Evolutionary conservation across 2,113 vertebrate species (phyloP).

Genomic region (Anhinga anhinga): DNA sequence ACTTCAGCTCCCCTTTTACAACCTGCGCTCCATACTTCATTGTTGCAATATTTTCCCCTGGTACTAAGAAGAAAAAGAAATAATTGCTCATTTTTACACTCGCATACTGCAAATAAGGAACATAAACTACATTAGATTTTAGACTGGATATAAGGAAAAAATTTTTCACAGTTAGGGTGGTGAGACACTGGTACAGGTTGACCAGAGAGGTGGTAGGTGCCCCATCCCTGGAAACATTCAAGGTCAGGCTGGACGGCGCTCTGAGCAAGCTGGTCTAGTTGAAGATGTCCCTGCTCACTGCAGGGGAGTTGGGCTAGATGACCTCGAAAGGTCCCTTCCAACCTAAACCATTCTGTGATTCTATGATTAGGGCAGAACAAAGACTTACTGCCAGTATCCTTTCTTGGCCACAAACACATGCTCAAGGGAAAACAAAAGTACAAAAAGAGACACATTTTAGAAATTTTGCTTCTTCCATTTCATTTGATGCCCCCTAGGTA

Average conservation of each 20-base stretch:
- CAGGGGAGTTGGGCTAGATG: no score
- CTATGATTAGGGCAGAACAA: neutral
- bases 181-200: no score
- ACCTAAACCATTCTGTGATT: no score
- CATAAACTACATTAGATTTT: neutral
- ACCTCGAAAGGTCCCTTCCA: no score
- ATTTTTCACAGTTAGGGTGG: no score
- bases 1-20: constrained; percentile 95
- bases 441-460: neutral
- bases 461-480: neutral
- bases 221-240: no score
- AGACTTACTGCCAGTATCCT: neutral
- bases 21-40: constrained; percentile 98
- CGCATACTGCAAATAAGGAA: neutral
- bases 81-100: neutral
- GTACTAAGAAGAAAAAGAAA: constrained; percentile 76
- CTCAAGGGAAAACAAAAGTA: neutral
- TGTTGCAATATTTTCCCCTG: constrained; percentile 96
- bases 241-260: no score
- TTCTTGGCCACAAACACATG: neutral
- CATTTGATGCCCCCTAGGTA: neutral
- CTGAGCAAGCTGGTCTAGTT: no score
- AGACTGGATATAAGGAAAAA: no score
- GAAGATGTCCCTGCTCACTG: no score
- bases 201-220: no score